Percentiles rank a stretch among this genome's conserved stretches.
These are phyloP conservation scores for Hemicentrotus pulcherrimus DNA, from an alignment of 35 echinoderm and acorn worm species.

Conservation along the genomic window DNA sequence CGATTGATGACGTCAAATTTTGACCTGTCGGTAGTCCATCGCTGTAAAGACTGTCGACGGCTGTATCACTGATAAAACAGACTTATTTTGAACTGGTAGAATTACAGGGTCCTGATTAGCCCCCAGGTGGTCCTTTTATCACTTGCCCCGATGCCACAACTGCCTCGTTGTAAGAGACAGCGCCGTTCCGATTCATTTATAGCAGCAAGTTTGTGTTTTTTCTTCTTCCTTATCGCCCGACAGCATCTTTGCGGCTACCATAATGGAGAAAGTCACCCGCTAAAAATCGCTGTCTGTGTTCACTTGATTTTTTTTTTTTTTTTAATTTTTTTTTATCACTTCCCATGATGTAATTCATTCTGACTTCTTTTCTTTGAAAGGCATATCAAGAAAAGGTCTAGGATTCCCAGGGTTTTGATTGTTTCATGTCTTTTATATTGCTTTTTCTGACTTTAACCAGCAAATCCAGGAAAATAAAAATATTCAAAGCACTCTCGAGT, in stretches of 20 bases:
- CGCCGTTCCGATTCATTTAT: background rate
- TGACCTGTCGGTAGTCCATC: background rate
- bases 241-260: slow-evolving; percentile 22
- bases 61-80: background rate
- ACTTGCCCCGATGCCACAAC: slow-evolving; percentile 1
- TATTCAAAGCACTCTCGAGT: too few relatives aligned
- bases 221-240: background rate
- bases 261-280: background rate
- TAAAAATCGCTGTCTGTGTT: background rate
- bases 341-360: background rate
- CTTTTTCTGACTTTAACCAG: too few relatives aligned
- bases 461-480: too few relatives aligned
- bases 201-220: slow-evolving; percentile 7
- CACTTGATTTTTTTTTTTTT: background rate
- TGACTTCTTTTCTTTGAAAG: background rate
- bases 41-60: background rate
- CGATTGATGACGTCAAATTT: background rate
- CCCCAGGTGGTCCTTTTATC: background rate
- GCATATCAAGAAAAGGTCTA: background rate
- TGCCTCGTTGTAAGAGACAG: background rate
- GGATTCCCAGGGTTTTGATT: background rate
- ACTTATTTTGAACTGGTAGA: background rate
- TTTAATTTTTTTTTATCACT: background rate
- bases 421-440: background rate
- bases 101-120: background rate